Evolutionary conservation across 2,113 vertebrate species (phyloP), one percentile per base, ranked within the genome.

Genomic region (Pimephales promelas): DNA sequence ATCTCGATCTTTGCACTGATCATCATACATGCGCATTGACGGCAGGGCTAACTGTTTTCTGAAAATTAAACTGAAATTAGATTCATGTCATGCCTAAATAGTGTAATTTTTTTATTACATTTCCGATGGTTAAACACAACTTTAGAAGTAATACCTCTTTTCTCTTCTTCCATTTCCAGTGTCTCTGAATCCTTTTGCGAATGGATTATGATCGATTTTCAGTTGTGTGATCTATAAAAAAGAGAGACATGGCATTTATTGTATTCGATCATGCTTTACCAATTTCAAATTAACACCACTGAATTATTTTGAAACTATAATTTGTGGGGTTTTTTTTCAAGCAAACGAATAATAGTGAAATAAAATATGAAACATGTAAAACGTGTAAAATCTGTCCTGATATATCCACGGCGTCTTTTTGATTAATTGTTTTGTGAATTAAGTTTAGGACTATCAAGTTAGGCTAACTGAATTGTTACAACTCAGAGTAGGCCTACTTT

Each of bases 151-250:
- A 14, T 94, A 97, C 97, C 96, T 97, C 88, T 98, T 98, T 88
- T 98, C 97, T 89, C 97, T 88, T 61, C 95, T 94, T 68, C 97
- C 97, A 83, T 99, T 99, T 10, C 98, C 97, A 0, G 97, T 96
- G 90, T 99, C 97, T 89, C 98, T 92, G 91, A 99, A 99, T 85
- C 97, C 98, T 92, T 99, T 99, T 86, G 98, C 98, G 86, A 99
- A 99, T 0, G 98, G 98, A 62, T 99, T 98, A 90, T 98, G 93
- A 88, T 99, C 97, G 26, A 99, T 99, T 93, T 99, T 99, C 79
- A 99, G 94, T 88, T 98, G 97, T 0, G 98, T 99, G 84, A 99
- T 99, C 98, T 99, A 88, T 0, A n/a, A 45, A 56, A 64, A 43
- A 5, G n/a, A 74, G 5, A 40, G 10, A 59, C 34, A 70, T 34